Base-by-base conservation (phyloP, 2,888 invertebrate genomes). In the Mechanitis mazaeus region DNA sequence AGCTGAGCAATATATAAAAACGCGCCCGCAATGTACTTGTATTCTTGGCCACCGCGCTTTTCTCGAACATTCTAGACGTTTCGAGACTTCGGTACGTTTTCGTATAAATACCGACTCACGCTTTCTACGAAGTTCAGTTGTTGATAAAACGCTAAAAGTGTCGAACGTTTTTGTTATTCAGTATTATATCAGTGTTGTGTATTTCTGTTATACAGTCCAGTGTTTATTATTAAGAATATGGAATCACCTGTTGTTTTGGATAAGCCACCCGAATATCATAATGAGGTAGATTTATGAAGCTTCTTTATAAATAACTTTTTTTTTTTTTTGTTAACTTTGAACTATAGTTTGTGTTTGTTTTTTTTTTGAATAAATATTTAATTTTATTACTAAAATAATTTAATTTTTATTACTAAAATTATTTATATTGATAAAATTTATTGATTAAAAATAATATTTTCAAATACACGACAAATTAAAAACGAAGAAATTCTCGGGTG, bases 201-300 rank as follows among this genome's bases (percentile, higher is more conserved):
- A 74, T 75, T 71, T 72, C 69, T 77, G 85, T 86, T 87, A 83
- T 78, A 85, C 75, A 81, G 83, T 83, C 78, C 78, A 80, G 85
- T 87, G 83, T 75, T 79, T 58, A 76, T 68, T 69, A 74, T 72
- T 76, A 74, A 74, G 31, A 74, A 71, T 71, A 92, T 92, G 92
- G 92, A 92, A 83, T 92, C 92, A 66, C 92, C 92, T 75, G 91
- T 92, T 84, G 91, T 92, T 80, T 75, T 92, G 84, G 92, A 92
- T 83, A 91, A 90, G 76, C 91, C 92, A 72, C 90, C 91, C 72
- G 91, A 92, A 79, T 92, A 92, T 80, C 90, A 88, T 70, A 82
- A 84, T 79, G 90, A 91, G 76, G 92, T 92, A 87, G 20, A 20
- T 20, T 20, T 20, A 20, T 20, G 20, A 20, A 86, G 91, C 86